Percentiles rank a stretch among this genome's conserved stretches.
These are phyloP conservation scores for Hemibates koningsi DNA, from an alignment of 2,113 vertebrate genomes.

Conservation along the genomic window DNA sequence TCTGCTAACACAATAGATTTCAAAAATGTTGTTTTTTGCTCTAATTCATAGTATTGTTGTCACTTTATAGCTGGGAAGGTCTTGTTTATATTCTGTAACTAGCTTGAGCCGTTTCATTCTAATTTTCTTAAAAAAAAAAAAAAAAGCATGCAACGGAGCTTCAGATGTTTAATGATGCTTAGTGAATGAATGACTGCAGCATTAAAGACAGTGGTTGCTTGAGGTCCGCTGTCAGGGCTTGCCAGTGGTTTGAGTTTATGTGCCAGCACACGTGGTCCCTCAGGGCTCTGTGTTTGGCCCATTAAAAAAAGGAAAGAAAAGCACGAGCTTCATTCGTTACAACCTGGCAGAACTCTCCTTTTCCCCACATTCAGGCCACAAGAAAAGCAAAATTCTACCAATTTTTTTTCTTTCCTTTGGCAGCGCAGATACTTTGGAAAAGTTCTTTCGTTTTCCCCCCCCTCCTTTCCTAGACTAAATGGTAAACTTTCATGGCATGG, in stretches of 20 bases:
- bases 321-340: constrained; percentile 30
- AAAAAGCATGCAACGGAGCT: background rate
- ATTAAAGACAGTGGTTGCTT: background rate
- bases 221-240: background rate
- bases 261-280: constrained; percentile 37
- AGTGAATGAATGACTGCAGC: background rate
- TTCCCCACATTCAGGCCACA: constrained; percentile 21
- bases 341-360: constrained; percentile 16
- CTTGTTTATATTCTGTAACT: constrained; percentile 24
- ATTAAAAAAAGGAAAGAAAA: constrained; percentile 23
- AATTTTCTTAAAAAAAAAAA: background rate
- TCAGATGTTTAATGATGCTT: constrained; percentile 27
- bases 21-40: background rate
- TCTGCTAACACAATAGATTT: background rate
- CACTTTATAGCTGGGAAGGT: background rate
- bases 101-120: background rate
- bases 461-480: background rate
- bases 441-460: background rate
- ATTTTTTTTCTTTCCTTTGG: constrained; percentile 6
- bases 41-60: background rate
- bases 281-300: constrained; percentile 35
- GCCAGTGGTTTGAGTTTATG: constrained; percentile 7
- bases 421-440: constrained; percentile 41
- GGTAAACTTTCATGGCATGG: constrained; percentile 44
- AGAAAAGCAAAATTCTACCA: constrained; percentile 15